Evolutionary conservation across 2,113 vertebrate genomes (phyloP), one percentile per base, ranked within the genome.

Genomic region (Albula goreensis): DNA sequence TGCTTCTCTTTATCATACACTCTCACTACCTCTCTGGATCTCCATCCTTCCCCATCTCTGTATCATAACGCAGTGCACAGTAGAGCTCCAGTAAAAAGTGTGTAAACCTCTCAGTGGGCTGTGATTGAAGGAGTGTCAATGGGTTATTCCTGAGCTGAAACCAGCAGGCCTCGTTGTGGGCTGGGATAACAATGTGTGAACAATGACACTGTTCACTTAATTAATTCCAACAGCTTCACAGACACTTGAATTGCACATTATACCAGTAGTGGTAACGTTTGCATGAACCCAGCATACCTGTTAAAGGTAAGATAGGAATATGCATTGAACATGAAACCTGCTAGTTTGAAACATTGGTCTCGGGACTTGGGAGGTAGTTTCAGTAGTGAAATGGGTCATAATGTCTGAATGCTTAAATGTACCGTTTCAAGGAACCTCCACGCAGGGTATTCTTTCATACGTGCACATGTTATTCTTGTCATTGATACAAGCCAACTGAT

Each of bases 401-500:
- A 41, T 41, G 31, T 83, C 13, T 82, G 25, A 60, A n/a, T 31
- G n/a, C 25, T 82, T 82, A 60, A 83, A 83, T 83, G 13, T 49
- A 88, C 84, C 90, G 60, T 15, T 66, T 5, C 60, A 66, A 19
- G 4, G 60, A 19, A 19, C 19, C 60, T 19, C 60, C 22, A 41
- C 31, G 6, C 53, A 56, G 53, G 7, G 17, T 19, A 19, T 66
- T 66, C 22, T 22, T 19, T 89, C 89, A 86, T 91, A 22, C 13
- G 70, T 85, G 88, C 89, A 86, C 85, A 17, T 9, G 25, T 86
- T 88, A 83, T 41, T 50, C 82, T 83, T 86, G 86, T 31, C 60
- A 22, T 22, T 66, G 60, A 66, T 19, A 19, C 17, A 5, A 19
- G 15, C 60, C 2, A 22, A 3, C 22, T 22, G 19, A 15, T 66